Percentiles rank a stretch among this genome's conserved stretches.
These are phyloP conservation scores for Pseudomugil gertrudae DNA, from an alignment of 2,797 vertebrate species.

Conservation along the genomic window DNA sequence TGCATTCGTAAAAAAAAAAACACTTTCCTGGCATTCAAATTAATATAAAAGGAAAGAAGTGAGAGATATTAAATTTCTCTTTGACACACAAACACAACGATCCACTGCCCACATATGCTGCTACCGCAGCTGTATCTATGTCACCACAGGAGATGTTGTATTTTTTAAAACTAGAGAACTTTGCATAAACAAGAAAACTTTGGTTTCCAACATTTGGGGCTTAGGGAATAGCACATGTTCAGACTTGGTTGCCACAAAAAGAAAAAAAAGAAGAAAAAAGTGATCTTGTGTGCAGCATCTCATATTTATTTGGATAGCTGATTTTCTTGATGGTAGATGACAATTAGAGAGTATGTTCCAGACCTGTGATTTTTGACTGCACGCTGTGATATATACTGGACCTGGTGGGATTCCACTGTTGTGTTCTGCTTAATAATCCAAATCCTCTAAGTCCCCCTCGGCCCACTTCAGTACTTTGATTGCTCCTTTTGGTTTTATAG, in stretches of 20 bases:
- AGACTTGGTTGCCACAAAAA: conserved; percentile 19
- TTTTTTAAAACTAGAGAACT: conserved; percentile 35
- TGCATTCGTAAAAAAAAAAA: conserved; percentile 20
- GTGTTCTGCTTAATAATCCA: conserved; percentile 82
- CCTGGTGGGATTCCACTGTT: conserved; percentile 72
- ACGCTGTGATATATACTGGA: conserved; percentile 60
- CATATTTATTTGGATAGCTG: conserved; percentile 65
- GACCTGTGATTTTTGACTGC: conserved; percentile 67
- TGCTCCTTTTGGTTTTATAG: conserved; percentile 78
- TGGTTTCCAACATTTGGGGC: conserved; percentile 7
- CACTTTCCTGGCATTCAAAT: conserved; percentile 7
- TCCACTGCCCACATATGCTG: not conserved
- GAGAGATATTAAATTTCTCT: conserved; percentile 14
- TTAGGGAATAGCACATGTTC: conserved; percentile 36
- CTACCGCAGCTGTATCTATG: conserved; percentile 20
- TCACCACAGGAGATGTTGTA: conserved; percentile 16
- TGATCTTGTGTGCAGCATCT: conserved; percentile 59
- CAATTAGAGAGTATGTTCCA: conserved; percentile 73
- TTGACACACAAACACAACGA: conserved; percentile 7
- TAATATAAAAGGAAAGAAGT: conserved; percentile 1
- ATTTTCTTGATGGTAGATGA: conserved; percentile 71
- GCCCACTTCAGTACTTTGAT: conserved; percentile 77
- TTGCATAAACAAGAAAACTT: conserved; percentile 25
- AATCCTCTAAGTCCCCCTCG: conserved; percentile 77
- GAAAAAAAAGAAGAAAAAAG: too few relatives aligned